These are phyloP conservation scores for Pelodytes ibericus DNA, from an alignment of 2,797 vertebrate species.

Conservation along the genomic window DNA sequence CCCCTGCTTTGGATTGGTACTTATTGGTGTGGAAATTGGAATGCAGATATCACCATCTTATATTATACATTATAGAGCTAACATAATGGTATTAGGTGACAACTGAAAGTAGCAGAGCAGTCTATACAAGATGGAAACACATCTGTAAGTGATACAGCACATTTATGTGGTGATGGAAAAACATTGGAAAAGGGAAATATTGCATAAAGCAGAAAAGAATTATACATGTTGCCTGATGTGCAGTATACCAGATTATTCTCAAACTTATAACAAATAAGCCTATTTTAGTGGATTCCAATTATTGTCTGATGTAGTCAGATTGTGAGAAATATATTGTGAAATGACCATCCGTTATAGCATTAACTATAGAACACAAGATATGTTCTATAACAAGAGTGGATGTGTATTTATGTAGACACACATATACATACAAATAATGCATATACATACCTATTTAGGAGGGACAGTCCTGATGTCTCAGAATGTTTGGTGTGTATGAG, in stretches of 20 bases:
- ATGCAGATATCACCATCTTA: slow-evolving; percentile 38
- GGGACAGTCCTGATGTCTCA: no score
- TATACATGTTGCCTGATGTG: background rate
- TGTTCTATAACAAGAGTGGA: no score
- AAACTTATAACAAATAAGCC: background rate
- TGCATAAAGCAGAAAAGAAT: slow-evolving; percentile 5
- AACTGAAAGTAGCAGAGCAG: slow-evolving; percentile 41
- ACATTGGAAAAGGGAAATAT: background rate
- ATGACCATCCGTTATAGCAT: no score
- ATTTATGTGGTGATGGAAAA: slow-evolving; percentile 36
- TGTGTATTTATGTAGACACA: no score
- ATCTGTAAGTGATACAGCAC: slow-evolving; percentile 43
- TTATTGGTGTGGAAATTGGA: slow-evolving; percentile 45
- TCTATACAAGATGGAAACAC: slow-evolving; percentile 35
- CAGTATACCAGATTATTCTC: background rate
- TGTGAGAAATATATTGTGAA: background rate
- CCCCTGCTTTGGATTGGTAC: slow-evolving; percentile 38
- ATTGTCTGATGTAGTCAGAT: background rate
- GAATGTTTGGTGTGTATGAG: no score
- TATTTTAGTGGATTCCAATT: background rate
- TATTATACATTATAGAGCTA: slow-evolving; percentile 42
- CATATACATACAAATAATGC: no score
- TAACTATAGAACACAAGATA: no score
- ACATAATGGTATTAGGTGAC: slow-evolving; percentile 49
- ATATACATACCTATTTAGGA: no score